These are phyloP conservation scores for Heliconius aoede DNA, from an alignment of 2,888 invertebrate genomes.

Conservation along the genomic window DNA sequence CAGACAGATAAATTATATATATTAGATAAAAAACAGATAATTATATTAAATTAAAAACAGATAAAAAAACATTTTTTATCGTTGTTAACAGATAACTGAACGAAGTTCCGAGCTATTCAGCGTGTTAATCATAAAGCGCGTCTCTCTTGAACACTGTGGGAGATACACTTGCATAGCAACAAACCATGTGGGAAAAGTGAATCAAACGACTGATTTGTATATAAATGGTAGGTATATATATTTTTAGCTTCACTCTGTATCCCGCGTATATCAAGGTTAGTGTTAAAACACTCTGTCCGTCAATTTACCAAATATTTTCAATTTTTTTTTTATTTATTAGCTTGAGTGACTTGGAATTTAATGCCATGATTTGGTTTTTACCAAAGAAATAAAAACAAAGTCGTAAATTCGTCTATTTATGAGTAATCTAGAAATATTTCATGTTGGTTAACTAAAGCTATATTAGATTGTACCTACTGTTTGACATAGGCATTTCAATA, in stretches of 20 bases:
- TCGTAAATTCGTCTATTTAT: too few relatives aligned
- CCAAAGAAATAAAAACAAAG: too few relatives aligned
- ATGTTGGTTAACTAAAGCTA: too few relatives aligned
- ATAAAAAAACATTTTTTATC: not conserved
- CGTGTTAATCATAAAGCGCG: constrained; percentile 87
- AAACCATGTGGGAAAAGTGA: constrained; percentile 88
- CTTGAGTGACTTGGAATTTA: not conserved
- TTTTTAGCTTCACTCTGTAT: not conserved
- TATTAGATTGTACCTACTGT: too few relatives aligned
- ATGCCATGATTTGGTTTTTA: too few relatives aligned
- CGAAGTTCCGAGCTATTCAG: constrained; percentile 88
- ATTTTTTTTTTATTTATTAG: not conserved
- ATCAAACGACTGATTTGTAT: constrained; percentile 87
- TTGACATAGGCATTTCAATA: not conserved
- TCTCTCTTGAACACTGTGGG: constrained; percentile 87
- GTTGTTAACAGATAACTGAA: constrained; percentile 83
- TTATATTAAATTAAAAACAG: too few relatives aligned
- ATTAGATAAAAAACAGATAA: too few relatives aligned
- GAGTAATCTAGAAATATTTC: too few relatives aligned
- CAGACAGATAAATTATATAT: not conserved
- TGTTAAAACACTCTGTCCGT: not conserved
- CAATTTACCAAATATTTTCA: not conserved
- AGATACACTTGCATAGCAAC: constrained; percentile 89
- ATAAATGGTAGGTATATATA: constrained; percentile 85
- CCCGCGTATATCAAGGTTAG: not conserved